phyloP scores from a whole-genome alignment of 2,113 vertebrate genomes.

The Labrus mixtus region DNA sequence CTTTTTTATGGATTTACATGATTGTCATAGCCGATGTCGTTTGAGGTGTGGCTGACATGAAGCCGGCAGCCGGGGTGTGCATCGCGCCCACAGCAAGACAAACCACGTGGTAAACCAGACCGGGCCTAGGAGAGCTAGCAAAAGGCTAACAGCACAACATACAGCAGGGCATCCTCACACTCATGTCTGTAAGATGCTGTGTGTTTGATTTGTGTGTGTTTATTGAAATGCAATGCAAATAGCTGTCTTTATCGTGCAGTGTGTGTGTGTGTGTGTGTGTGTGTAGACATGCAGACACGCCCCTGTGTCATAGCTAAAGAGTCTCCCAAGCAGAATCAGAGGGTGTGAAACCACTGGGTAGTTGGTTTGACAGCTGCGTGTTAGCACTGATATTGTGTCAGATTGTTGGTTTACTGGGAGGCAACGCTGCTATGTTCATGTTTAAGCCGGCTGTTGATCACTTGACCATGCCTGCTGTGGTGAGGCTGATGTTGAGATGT shows the following conservation, averaged over 20 bases:
- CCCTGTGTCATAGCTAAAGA: constrained; percentile 52
- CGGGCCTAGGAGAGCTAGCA: constrained; percentile 72
- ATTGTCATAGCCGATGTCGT: constrained; percentile 25
- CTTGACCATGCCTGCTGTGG: constrained; percentile 16
- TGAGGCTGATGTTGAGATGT: constrained; percentile 42
- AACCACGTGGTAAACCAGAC: constrained; percentile 78
- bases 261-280: background rate
- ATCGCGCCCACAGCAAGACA: constrained; percentile 63
- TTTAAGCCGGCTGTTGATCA: background rate
- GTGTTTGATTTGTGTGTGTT: background rate
- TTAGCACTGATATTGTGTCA: background rate
- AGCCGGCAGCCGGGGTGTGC: constrained; percentile 59
- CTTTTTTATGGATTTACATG: background rate
- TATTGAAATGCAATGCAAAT: background rate
- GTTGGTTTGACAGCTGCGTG: background rate
- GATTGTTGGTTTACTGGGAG: background rate
- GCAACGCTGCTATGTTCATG: background rate
- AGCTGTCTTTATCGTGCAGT: background rate
- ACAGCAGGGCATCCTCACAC: background rate
- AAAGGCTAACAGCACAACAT: constrained; percentile 59
- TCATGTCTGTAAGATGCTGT: background rate
- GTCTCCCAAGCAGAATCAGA: background rate
- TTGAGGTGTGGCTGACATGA: constrained; percentile 67
- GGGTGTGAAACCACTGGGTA: background rate
- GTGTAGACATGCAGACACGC: constrained; percentile 55